Evolutionary conservation across 1,140 invertebrate species (phyloP).

Genomic region (Limonius californicus): DNA sequence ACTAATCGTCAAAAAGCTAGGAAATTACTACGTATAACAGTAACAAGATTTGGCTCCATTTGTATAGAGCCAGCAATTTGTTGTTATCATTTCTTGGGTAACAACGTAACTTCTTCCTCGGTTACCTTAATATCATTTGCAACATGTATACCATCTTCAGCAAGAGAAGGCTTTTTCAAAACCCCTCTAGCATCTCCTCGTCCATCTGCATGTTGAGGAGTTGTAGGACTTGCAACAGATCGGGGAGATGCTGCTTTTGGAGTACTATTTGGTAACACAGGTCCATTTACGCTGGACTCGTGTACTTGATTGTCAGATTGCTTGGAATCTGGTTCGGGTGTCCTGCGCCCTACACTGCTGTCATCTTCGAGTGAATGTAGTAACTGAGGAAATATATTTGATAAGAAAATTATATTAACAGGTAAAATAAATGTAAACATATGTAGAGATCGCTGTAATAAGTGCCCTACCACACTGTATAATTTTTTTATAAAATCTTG

Average conservation of each 20-base stretch:
- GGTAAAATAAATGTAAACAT: too few relatives aligned
- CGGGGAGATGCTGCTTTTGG: neutral
- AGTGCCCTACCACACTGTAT: too few relatives aligned
- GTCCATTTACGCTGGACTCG: neutral
- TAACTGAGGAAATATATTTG: constrained; percentile 49
- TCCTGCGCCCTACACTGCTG: constrained; percentile 25
- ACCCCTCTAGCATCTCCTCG: neutral
- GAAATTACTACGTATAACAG: too few relatives aligned
- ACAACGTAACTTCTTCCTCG: constrained; percentile 6
- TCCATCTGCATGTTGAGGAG: neutral
- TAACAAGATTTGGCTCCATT: neutral
- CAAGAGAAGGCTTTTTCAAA: neutral
- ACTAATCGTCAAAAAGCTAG: too few relatives aligned
- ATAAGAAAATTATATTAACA: too few relatives aligned
- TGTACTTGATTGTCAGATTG: neutral
- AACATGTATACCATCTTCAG: neutral
- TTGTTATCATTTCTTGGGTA: constrained; percentile 9
- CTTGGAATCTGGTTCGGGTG: constrained; percentile 10
- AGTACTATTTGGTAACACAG: neutral
- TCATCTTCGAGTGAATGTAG: constrained; percentile 62
- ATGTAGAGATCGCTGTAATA: too few relatives aligned
- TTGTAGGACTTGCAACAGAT: neutral
- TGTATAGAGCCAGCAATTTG: neutral
- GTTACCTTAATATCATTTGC: neutral
- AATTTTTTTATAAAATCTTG: too few relatives aligned